phyloP scores from a whole-genome alignment of 1,140 invertebrate genomes.

The Micrasema minimum region DNA sequence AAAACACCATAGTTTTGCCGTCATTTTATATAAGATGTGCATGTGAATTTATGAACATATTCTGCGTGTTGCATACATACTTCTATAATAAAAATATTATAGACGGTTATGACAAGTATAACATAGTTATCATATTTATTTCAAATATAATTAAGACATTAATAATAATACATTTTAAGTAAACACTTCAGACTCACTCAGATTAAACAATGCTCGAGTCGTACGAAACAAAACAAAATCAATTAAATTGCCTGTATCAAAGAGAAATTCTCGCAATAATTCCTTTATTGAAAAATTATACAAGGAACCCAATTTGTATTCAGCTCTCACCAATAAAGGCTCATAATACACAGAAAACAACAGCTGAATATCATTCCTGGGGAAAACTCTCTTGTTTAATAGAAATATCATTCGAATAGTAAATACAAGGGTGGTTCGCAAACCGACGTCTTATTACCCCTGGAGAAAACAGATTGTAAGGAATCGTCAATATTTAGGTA shows the following conservation, averaged over 20 bases:
- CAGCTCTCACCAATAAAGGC: neutral
- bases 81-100: neutral
- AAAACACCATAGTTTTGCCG: too few relatives aligned
- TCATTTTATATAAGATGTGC: too few relatives aligned
- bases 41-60: too few relatives aligned
- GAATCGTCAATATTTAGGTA: too few relatives aligned
- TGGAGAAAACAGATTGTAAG: too few relatives aligned
- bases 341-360: neutral
- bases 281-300: conserved; percentile 33
- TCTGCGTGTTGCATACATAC: neutral
- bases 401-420: conserved; percentile 40
- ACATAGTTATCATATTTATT: neutral
- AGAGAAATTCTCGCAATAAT: conserved; percentile 8
- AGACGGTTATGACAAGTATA: neutral
- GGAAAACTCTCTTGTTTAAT: conserved; percentile 38
- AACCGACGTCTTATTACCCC: conserved; percentile 3
- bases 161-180: neutral
- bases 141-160: neutral
- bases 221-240: conserved; percentile 8
- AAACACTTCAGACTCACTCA: too few relatives aligned
- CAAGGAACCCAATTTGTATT: conserved; percentile 14
- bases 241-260: conserved; percentile 30
- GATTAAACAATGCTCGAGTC: too few relatives aligned
- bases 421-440: conserved; percentile 1
- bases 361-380: neutral